Evolutionary conservation across 2,888 invertebrate species (phyloP).

Genomic region (Apomyelois bistriatella): DNA sequence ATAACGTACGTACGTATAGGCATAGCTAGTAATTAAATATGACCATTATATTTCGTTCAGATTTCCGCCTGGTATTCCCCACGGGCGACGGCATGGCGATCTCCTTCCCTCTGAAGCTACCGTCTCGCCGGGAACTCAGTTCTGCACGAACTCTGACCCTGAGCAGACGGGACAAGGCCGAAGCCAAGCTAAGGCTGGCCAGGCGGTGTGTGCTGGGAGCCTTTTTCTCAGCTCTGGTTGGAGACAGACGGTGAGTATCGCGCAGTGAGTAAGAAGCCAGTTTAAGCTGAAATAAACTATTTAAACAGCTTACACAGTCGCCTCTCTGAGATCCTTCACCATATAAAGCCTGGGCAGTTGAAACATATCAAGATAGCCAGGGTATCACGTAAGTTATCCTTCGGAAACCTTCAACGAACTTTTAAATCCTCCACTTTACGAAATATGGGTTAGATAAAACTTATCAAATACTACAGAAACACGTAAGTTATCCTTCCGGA

Average conservation of each 20-base stretch:
- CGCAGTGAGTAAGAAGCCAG: too few species aligned
- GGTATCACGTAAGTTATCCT: constrained; percentile 29
- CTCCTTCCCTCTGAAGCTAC: constrained; percentile 65
- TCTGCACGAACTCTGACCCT: constrained; percentile 69
- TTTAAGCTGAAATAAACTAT: too few species aligned
- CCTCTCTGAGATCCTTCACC: too few species aligned
- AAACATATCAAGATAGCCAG: too few species aligned
- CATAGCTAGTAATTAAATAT: too few species aligned
- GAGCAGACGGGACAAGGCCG: constrained; percentile 68
- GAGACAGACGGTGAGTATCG: constrained; percentile 44
- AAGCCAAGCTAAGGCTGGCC: constrained; percentile 63
- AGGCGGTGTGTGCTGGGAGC: constrained; percentile 60
- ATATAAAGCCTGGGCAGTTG: too few species aligned
- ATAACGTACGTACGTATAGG: too few species aligned
- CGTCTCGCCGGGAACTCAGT: constrained; percentile 63
- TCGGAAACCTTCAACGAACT: constrained; percentile 66
- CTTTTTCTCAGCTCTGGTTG: constrained; percentile 50
- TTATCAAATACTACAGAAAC: too few species aligned
- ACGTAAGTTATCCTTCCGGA: constrained; percentile 43
- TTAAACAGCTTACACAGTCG: too few species aligned
- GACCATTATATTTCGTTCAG: constrained; percentile 37
- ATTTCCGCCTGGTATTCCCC: constrained; percentile 73
- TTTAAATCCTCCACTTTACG: too few species aligned
- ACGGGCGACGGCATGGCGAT: constrained; percentile 68
- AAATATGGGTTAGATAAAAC: too few species aligned